Evolutionary conservation across 1,140 invertebrate genomes (phyloP), one percentile per base, ranked within the genome.

Genomic region (Parasteatoda tepidariorum): DNA sequence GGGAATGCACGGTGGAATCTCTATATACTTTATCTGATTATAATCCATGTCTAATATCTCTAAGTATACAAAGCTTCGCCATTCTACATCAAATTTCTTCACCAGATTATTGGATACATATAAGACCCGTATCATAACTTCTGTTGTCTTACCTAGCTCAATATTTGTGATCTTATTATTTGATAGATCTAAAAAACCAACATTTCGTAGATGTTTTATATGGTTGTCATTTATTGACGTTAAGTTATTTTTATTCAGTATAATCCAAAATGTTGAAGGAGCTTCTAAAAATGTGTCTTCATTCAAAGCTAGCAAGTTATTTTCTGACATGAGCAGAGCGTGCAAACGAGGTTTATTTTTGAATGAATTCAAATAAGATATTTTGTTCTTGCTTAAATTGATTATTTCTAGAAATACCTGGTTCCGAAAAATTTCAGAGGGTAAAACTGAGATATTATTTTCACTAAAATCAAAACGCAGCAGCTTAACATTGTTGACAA

Each of bases 1-100:
- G 1, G 18, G 57, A 33, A 83, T 73, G n/a, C 81, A 83, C 18
- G 81, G 81, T 7, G 81, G 81, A 18, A 74, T 22, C 3, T 64
- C 30, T 34, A 83, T 38, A 24, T 59, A 9, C 0, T 30, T 66
- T 5, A 83, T 24, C 18, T 64, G 1, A 34, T 83, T 83, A 24
- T 55, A 33, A 38, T 66, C 41, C 22, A 83, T n/a, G 2, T 34
- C 6, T 7, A 83, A 15, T 22, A 18, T 28, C 38, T 83, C 81
- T 7, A 83, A n/a, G 31, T 15, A n/a, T 15, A 54, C 15, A 3
- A 83, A 28, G 22, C 28, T 48, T n/a, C n/a, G 26, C 81, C 81
- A 83, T 1, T 55, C 24, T 7, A 73, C 22, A 9, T 66, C 38
- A 13, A 83, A 74, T n/a, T 18, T 26, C 41, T 13, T 24, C 26